Evolutionary conservation across 2,888 invertebrate species (phyloP).

Genomic region (Choristoneura rosaceana): DNA sequence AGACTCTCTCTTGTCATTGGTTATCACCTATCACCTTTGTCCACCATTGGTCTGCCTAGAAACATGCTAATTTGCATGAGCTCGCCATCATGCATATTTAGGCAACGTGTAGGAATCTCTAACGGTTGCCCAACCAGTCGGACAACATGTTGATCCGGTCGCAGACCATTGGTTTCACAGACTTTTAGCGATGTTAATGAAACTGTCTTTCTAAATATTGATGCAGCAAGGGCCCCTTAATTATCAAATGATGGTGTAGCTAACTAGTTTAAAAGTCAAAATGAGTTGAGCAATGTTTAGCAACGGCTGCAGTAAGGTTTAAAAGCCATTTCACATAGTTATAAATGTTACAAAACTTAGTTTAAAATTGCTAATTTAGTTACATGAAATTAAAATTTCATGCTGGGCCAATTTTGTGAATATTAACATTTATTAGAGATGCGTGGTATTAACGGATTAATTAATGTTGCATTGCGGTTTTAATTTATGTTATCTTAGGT

Average conservation of each 20-base stretch:
- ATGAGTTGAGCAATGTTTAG: neutral
- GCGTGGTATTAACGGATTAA: too few relatives aligned
- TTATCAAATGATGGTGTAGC: neutral
- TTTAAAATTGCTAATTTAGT: neutral
- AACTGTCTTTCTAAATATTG: constrained; percentile 32
- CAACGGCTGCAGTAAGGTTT: neutral
- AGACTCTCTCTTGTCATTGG: constrained; percentile 32
- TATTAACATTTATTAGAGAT: too few relatives aligned
- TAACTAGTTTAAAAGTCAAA: neutral
- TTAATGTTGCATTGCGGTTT: too few relatives aligned
- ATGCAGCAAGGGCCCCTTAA: constrained; percentile 11
- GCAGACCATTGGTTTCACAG: constrained; percentile 25
- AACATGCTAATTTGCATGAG: constrained; percentile 74
- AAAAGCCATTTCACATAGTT: neutral
- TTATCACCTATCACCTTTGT: constrained; percentile 47
- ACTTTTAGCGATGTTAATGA: constrained; percentile 33
- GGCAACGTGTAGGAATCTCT: constrained; percentile 69
- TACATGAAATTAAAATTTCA: neutral
- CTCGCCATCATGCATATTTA: constrained; percentile 68
- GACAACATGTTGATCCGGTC: constrained; percentile 40
- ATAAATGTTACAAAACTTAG: constrained; percentile 1
- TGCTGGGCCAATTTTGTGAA: too few relatives aligned
- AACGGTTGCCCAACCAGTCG: constrained; percentile 68
- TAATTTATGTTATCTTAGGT: too few relatives aligned
- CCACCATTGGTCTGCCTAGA: constrained; percentile 60